Evolutionary conservation across 2,113 vertebrate species (phyloP).

Genomic region (Silurus asotus): DNA sequence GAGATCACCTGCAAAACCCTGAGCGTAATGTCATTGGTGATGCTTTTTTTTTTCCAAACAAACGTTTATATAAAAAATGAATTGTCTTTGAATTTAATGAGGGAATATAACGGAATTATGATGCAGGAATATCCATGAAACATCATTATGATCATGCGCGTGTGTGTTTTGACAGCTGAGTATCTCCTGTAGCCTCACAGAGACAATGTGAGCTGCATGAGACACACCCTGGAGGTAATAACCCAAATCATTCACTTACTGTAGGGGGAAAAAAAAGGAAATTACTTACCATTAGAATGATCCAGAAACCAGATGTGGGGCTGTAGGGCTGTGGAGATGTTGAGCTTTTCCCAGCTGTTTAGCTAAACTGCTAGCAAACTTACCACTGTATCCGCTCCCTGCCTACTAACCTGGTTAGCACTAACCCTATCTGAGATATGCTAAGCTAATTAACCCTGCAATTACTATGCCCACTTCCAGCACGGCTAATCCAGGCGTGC

Average conservation of each 20-base stretch:
- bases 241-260: neutral
- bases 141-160: no score
- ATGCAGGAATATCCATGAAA: no score
- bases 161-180: conserved; percentile 5
- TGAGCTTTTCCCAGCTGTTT: conserved; percentile 2
- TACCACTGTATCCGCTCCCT: conserved; percentile 6
- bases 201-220: neutral
- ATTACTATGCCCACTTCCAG: no score
- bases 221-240: neutral
- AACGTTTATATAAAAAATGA: no score
- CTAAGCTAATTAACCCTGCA: neutral
- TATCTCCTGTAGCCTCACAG: neutral
- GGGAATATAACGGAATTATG: no score
- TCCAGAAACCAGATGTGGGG: conserved; percentile 13
- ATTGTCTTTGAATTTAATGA: no score
- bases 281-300: conserved; percentile 59
- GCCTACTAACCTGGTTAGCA: conserved; percentile 8
- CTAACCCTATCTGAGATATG: neutral
- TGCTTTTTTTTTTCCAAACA: no score
- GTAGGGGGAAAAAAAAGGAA: neutral
- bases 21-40: no score
- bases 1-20: no score
- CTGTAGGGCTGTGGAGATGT: no score
- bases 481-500: conserved; percentile 29
- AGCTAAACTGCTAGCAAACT: conserved; percentile 20